A percentile compares a stretch with the other conserved stretches of the same genome.
Conservation (phyloP, 2,113 vertebrate species). For the Nycticryphes semicollaris region DNA sequence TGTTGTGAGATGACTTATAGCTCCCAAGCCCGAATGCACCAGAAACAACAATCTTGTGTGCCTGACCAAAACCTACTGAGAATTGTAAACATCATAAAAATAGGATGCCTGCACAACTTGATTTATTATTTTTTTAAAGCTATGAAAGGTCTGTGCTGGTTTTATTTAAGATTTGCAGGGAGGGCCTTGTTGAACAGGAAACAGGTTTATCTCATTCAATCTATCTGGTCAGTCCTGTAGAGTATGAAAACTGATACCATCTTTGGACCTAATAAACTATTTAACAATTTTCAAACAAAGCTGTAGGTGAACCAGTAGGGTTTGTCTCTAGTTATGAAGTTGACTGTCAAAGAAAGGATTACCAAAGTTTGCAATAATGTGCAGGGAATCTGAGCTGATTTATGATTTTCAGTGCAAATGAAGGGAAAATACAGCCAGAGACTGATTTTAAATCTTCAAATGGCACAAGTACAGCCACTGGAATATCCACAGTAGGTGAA, state of each 20-base stretch:
- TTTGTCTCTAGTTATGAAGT: neutral
- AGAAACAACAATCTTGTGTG: neutral
- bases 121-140: neutral
- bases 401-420: neutral
- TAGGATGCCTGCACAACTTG: neutral
- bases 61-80: neutral
- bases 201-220: neutral
- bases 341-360: neutral
- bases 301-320: neutral
- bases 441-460: neutral
- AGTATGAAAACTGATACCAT: neutral
- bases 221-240: neutral
- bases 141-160: neutral
- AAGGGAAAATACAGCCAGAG: neutral
- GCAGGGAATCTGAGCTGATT: neutral
- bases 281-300: neutral
- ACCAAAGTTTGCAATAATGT: neutral
- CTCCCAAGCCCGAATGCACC: neutral
- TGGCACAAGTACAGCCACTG: fast-evolving
- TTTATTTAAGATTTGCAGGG: neutral
- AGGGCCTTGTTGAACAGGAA: neutral
- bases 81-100: neutral
- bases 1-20: neutral
- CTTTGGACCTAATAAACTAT: neutral
- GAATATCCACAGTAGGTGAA: neutral